Conservation (phyloP, 2,888 invertebrate species). For the Brenthis ino region DNA sequence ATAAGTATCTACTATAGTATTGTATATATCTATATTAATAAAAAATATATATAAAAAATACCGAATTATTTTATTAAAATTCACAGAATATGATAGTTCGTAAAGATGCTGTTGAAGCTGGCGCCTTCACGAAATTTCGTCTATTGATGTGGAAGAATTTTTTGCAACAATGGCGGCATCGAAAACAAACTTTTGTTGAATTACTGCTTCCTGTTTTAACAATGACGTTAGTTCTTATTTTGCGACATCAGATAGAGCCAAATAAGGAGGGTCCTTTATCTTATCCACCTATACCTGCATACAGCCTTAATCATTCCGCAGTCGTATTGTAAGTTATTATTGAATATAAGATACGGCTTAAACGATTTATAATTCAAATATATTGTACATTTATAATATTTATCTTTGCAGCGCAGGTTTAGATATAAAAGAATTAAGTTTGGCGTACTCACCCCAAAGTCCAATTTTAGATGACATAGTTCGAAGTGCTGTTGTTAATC, state of each 20-base stretch:
- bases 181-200: conserved; percentile 85
- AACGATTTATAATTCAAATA: background rate
- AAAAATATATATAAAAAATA: too few relatives aligned
- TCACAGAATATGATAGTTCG: conserved; percentile 39
- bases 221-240: conserved; percentile 85
- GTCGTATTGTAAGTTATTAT: conserved; percentile 58
- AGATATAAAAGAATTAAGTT: conserved; percentile 54
- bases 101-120: conserved; percentile 48
- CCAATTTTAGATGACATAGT: conserved; percentile 63
- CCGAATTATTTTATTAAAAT: background rate
- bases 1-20: too few relatives aligned
- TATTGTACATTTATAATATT: conserved; percentile 1
- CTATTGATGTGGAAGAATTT: conserved; percentile 93
- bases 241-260: conserved; percentile 86
- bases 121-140: conserved; percentile 82
- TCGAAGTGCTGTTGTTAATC: conserved; percentile 54
- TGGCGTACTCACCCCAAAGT: conserved; percentile 78
- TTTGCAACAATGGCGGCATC: conserved; percentile 88
- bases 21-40: too few relatives aligned
- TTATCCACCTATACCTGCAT: conserved; percentile 60
- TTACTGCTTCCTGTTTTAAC: conserved; percentile 86
- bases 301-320: conserved; percentile 44
- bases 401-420: conserved; percentile 58
- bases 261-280: conserved; percentile 48
- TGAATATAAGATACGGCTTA: background rate